Percentiles rank a stretch among this genome's conserved stretches.
phyloP scores from a whole-genome alignment of 2,113 vertebrate species.

The Epinephelus lanceolatus region DNA sequence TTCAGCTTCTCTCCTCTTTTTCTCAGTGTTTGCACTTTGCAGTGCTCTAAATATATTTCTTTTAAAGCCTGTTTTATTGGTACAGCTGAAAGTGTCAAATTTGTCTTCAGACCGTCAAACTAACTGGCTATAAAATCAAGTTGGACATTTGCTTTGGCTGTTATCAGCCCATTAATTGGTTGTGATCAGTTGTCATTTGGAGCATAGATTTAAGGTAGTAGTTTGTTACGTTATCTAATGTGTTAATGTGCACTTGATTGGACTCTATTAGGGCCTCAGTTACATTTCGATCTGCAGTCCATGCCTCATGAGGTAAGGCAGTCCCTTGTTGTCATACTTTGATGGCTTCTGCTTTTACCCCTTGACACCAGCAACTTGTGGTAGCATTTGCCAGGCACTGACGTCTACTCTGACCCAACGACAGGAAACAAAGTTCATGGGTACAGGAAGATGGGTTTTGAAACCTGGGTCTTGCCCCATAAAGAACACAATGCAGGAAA shows the following conservation, averaged over 20 bases:
- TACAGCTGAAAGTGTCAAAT: neutral
- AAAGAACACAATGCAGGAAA: neutral
- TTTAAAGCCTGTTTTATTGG: neutral
- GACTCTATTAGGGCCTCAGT: constrained; percentile 9
- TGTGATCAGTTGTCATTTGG: no score
- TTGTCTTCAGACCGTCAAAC: neutral
- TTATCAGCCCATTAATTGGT: no score
- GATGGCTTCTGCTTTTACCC: neutral
- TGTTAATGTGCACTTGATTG: constrained; percentile 42
- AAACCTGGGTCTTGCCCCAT: neutral
- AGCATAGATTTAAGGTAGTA: no score
- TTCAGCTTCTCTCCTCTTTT: neutral
- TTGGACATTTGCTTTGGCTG: no score
- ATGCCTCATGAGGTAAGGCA: constrained; percentile 67
- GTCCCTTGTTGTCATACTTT: neutral
- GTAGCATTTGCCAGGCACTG: neutral
- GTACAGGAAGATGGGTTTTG: neutral
- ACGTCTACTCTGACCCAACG: no score
- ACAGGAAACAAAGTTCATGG: constrained; percentile 17
- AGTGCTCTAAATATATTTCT: neutral
- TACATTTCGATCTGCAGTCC: constrained; percentile 78
- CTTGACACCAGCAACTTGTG: neutral
- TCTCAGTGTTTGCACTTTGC: neutral
- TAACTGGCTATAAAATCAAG: no score
- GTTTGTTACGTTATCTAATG: no score